phyloP scores from a whole-genome alignment of 2,797 vertebrate species.

The Pantherophis alleghaniensis region DNA sequence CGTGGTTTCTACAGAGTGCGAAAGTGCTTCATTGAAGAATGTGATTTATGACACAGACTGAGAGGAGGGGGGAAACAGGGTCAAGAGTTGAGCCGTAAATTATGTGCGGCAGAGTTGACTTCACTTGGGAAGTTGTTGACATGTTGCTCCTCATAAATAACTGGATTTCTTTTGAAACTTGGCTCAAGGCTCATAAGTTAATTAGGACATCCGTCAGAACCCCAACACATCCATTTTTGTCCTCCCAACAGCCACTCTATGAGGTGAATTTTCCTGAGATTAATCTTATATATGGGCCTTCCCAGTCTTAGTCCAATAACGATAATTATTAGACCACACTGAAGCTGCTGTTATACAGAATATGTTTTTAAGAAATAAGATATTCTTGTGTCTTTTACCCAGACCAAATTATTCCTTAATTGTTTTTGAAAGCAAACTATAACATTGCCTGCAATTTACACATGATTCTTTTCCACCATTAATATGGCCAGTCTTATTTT shows the following conservation, averaged over 20 bases:
- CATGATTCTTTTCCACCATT: background rate
- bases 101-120: too few species aligned
- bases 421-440: background rate
- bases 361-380: background rate
- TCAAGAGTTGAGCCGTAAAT: too few species aligned
- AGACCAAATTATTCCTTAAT: background rate
- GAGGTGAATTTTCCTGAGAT: background rate
- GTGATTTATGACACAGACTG: too few species aligned
- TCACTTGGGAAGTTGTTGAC: too few species aligned
- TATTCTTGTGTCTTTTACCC: background rate
- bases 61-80: too few species aligned
- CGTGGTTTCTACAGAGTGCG: too few species aligned
- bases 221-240: background rate
- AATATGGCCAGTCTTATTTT: background rate
- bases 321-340: background rate
- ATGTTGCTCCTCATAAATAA: too few species aligned
- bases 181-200: too few species aligned
- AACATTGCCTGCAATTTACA: background rate
- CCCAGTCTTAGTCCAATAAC: background rate
- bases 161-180: too few species aligned
- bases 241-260: background rate
- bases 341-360: background rate
- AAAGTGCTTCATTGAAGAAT: too few species aligned
- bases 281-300: background rate
- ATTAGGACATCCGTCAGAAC: too few species aligned